Conservation (phyloP, 2,113 vertebrate species). For the Megaceryle maxima region DNA sequence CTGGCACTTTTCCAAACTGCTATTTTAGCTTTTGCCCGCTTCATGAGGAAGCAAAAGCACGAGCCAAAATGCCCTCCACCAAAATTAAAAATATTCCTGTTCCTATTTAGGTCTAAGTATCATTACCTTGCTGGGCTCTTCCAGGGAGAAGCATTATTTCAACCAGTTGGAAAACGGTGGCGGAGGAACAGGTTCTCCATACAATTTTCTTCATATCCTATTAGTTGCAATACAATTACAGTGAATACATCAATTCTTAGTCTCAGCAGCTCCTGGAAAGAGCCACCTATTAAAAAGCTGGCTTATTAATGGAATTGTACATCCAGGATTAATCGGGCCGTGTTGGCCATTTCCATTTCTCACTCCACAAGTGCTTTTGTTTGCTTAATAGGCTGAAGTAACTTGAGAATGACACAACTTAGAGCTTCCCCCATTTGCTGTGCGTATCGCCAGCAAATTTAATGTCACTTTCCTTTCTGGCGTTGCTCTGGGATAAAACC, state of each 20-base stretch:
- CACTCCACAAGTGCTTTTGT: conserved; percentile 82
- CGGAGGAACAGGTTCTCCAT: conserved; percentile 69
- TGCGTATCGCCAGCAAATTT: conserved; percentile 58
- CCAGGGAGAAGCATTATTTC: conserved; percentile 73
- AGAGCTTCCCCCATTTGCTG: conserved; percentile 71
- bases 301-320: conserved; percentile 83
- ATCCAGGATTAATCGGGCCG: conserved; percentile 79
- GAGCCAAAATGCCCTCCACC: neutral
- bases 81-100: neutral
- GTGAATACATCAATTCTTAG: conserved; percentile 78
- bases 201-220: conserved; percentile 80
- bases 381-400: conserved; percentile 82
- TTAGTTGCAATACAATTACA: conserved; percentile 81
- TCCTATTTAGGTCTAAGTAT: neutral
- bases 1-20: neutral
- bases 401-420: conserved; percentile 78
- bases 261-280: conserved; percentile 71
- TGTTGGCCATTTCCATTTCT: conserved; percentile 79
- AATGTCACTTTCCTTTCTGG: conserved; percentile 20
- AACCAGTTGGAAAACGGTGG: conserved; percentile 72
- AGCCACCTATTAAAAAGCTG: conserved; percentile 77
- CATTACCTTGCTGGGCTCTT: conserved; percentile 47
- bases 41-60: neutral
- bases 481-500: conserved; percentile 21
- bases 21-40: neutral